Base-by-base conservation (phyloP, 2,888 invertebrate species). In the Acheta domesticus region DNA sequence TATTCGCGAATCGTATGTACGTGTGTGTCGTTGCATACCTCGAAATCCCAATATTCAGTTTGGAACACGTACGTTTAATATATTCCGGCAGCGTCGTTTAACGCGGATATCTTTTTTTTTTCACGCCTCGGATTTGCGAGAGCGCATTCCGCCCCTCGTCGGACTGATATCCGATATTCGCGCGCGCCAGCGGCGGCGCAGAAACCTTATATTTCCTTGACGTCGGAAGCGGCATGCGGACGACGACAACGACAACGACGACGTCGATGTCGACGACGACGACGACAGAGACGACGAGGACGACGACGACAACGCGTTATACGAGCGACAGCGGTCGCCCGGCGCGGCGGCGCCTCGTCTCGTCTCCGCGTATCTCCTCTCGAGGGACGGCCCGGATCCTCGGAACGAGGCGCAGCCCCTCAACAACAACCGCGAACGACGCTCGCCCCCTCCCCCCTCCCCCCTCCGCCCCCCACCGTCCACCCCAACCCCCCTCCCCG, bases 41-140 rank as follows among this genome's bases (percentile, higher is more conserved):
- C 62, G n/a, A 62, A 62, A 62, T 62, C 62, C 62, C 62, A 62
- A 62, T 62, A 62, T 62, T n/a, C 62, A n/a, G 14, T 62, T 62
- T 62, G 62, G n/a, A n/a, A 62, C 62, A 62, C 62, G 62, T 62
- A 14, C 16, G 62, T 62, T 62, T 62, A 62, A 62, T 62, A 62
- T 62, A 62, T 62, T 62, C 62, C 4, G n/a, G 62, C 14, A 16
- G 62, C 62, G 62, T 62, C 14, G 62, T 62, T 62, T 62, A 62
- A 62, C 62, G 62, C 16, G 62, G 16, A 14, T 62, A 62, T 62
- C 62, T 19, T 62, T 62, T 19, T 62, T 62, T n/a, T n/a, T 62
- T 62, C 62, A 19, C 62, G 62, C 62, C 62, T n/a, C 62, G n/a
- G 62, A 62, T 62, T n/a, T 62, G 62, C 62, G 14, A 36, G 36